Conservation (phyloP, 2,797 vertebrate species). For the Acomys russatus region DNA sequence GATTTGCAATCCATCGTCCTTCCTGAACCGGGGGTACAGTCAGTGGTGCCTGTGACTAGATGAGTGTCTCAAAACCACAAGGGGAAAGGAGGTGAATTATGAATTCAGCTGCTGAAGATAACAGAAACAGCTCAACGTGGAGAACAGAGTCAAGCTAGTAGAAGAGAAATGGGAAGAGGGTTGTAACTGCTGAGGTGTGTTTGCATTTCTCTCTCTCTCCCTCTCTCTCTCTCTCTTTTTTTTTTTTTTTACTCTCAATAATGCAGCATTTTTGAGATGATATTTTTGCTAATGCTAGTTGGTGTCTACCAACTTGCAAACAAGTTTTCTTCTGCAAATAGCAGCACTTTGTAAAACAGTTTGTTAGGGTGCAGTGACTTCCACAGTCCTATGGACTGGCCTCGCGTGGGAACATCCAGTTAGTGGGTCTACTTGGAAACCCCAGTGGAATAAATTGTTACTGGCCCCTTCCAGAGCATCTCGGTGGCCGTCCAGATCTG, state of each 20-base stretch:
- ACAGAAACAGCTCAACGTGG: background rate
- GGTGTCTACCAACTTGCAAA: constrained; percentile 28
- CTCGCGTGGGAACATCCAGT: background rate
- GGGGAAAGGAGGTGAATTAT: background rate
- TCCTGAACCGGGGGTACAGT: background rate
- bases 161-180: background rate
- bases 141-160: constrained; percentile 16
- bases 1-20: background rate
- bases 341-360: background rate
- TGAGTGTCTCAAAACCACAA: background rate
- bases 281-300: constrained; percentile 4
- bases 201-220: background rate
- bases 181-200: background rate
- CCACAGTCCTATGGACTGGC: background rate
- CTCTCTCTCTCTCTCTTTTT: too few relatives aligned
- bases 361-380: background rate
- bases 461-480: background rate
- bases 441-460: background rate
- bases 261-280: background rate
- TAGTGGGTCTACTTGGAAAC: background rate
- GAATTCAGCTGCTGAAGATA: background rate
- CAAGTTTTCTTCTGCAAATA: background rate
- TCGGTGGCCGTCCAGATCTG: background rate
- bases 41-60: background rate
- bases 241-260: constrained; percentile 51